phyloP scores from a whole-genome alignment of 2,797 vertebrate genomes.

The Mareca penelope region DNA sequence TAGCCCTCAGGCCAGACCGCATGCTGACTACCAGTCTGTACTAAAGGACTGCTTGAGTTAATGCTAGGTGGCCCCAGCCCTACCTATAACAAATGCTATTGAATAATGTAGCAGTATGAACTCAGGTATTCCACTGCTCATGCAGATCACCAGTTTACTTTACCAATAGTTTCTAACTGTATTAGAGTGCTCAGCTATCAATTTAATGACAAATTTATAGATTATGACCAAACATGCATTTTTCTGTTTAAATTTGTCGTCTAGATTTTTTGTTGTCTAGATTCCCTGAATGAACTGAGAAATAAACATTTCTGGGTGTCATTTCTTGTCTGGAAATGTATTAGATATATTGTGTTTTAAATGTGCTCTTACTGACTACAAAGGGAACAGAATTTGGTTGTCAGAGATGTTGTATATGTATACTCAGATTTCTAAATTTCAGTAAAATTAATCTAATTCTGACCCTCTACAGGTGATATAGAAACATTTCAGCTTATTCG shows the following conservation, averaged over 20 bases:
- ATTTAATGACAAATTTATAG: neutral
- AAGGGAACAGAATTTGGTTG: neutral
- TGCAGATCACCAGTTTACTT: neutral
- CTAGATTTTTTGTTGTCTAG: neutral
- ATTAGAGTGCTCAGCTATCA: neutral
- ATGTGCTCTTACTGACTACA: neutral
- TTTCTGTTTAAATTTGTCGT: neutral
- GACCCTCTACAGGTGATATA: neutral
- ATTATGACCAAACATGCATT: neutral
- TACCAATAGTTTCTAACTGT: neutral
- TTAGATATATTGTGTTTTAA: neutral
- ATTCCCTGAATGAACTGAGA: neutral
- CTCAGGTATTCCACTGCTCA: neutral
- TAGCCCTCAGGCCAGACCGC: fast-evolving
- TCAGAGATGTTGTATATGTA: neutral
- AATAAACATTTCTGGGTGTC: neutral
- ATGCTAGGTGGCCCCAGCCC: neutral
- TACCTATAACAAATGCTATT: neutral
- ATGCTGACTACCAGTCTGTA: neutral
- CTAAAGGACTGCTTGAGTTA: neutral
- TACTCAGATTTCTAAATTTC: neutral
- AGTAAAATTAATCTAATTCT: neutral
- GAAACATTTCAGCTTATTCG: neutral
- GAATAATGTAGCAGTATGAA: neutral
- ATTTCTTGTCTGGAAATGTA: neutral